Evolutionary conservation across 2,797 vertebrate species (phyloP), one percentile per base, ranked within the genome.

Genomic region (Sebastes oblongus): DNA sequence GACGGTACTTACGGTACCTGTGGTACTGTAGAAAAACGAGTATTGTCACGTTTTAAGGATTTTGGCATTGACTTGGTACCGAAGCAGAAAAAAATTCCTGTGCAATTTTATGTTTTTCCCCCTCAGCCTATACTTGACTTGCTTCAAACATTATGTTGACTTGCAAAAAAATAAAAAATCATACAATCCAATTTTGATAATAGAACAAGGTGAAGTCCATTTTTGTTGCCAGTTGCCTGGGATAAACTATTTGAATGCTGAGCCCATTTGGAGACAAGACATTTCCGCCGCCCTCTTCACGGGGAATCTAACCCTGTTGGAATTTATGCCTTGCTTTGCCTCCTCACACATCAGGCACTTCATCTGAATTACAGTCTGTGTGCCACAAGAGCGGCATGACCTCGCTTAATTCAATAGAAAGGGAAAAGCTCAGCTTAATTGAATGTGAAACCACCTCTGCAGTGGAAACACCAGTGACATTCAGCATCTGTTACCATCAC

Each of bases 401-500:
- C 88, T 90, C 65, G 61, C 72, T 87, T 90, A 81, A 87, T 85
- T 91, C 78, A 84, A 85, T 82, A 77, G 58, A 81, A 85, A 64
- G 65, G 66, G 64, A 75, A 75, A 72, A 87, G 77, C 86, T 83
- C 69, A 25, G 59, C 77, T 54, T 83, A 88, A 91, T 77, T 83
- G 86, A 86, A 90, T 80, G 78, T 90, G 84, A 93, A 90, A 85
- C 85, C 79, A 64, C 80, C 30, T 79, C 72, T 82, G 78, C 78
- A 79, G 79, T 80, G 86, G 79, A 87, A 90, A 88, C 61, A 74
- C 64, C 69, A 5, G 73, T 4, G n/a, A 82, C 66, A 62, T 89
- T 81, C 84, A 82, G 81, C 77, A 11, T 87, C 52, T 83, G 86
- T 73, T 32, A 25, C 42, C 29, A 5, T 88, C 86, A 78, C 62